These are phyloP conservation scores for Numenius phaeopus DNA, from an alignment of 2,797 vertebrate species.

Conservation along the genomic window DNA sequence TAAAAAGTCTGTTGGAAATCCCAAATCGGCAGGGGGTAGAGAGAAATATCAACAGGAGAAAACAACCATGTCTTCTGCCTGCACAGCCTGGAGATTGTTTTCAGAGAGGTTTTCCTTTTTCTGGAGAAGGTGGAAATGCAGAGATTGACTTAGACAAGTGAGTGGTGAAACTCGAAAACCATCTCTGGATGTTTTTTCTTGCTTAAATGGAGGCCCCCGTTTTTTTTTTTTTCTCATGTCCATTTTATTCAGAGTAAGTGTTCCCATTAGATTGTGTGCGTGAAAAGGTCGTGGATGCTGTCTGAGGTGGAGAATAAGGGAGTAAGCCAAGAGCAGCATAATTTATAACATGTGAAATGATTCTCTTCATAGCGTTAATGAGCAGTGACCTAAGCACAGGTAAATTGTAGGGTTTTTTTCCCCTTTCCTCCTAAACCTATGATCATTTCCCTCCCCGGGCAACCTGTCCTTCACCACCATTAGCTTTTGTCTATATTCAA, in stretches of 20 bases:
- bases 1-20: background rate
- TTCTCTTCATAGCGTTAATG: slow-evolving; percentile 22
- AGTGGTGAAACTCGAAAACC: background rate
- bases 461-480: slow-evolving; percentile 8
- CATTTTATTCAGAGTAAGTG: background rate
- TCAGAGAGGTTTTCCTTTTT: background rate
- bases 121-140: background rate
- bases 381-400: background rate
- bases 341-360: background rate
- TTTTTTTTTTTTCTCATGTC: background rate
- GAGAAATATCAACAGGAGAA: background rate
- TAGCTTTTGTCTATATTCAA: slow-evolving; percentile 6
- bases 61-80: background rate
- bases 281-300: background rate
- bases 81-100: background rate
- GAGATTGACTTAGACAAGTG: background rate
- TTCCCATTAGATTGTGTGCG: background rate
- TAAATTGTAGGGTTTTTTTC: background rate
- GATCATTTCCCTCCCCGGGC: slow-evolving; percentile 20
- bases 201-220: background rate
- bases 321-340: background rate
- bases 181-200: background rate
- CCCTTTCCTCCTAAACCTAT: background rate
- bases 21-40: background rate
- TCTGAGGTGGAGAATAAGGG: background rate